A percentile compares a stretch with the other conserved stretches of the same genome.
Conservation (phyloP, 1,140 invertebrate genomes). For the Nasonia giraulti region DNA sequence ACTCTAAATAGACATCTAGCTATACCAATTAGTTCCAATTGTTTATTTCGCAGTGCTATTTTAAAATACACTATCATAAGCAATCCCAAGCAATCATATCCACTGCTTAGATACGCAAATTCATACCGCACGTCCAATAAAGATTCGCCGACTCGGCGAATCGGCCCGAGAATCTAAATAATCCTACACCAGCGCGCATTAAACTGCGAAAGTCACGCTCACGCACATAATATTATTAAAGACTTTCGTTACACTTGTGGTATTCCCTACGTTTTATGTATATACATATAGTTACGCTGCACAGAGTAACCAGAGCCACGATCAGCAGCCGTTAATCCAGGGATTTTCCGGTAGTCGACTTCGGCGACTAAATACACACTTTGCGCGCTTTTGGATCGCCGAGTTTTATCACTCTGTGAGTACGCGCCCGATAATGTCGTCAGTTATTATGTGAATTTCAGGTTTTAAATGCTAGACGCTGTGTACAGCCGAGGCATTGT, state of each 20-base stretch:
- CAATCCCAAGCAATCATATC: not conserved
- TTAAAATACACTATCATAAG: not conserved
- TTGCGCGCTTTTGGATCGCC: not conserved
- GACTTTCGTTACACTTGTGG: not conserved
- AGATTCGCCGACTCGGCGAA: not conserved
- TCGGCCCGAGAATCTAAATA: slow-evolving; percentile 11
- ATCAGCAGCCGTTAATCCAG: slow-evolving; percentile 25
- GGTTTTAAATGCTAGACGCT: not conserved
- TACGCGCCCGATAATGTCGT: slow-evolving; percentile 9
- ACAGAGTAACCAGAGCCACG: not conserved
- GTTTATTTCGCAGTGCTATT: no score
- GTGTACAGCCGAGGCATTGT: not conserved
- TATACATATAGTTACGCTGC: no score
- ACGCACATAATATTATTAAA: slow-evolving; percentile 4
- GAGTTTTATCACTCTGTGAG: slow-evolving; percentile 1
- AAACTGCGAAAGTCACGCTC: not conserved
- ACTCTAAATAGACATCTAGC: no score
- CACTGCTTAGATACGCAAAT: not conserved
- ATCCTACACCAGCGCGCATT: not conserved
- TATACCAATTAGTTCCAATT: no score
- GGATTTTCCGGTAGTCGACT: slow-evolving; percentile 31
- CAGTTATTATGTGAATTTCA: slow-evolving; percentile 32
- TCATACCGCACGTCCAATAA: not conserved
- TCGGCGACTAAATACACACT: not conserved
- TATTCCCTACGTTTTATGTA: not conserved